These are phyloP conservation scores for human DNA, from an alignment of 2,113 vertebrate genomes.

Conservation along the genomic window GRCh38 chr19:3335501-3336000, in stretches of 20 bases:
- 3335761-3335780: background rate
- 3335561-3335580: background rate
- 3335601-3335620: background rate
- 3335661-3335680: background rate
- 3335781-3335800: background rate
- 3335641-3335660: background rate
- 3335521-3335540: background rate
- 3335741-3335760: background rate
- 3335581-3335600: background rate
- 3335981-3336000: background rate
- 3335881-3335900: background rate
- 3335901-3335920: too few relatives aligned
- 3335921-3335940: background rate
- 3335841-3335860: background rate
- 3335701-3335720: background rate
- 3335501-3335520: background rate
- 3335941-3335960: rapidly evolving
- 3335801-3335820: too few relatives aligned
- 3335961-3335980: background rate
- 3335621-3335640: conserved; percentile 25
- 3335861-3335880: background rate
- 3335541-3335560: rapidly evolving
- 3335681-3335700: background rate
- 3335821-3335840: too few relatives aligned
- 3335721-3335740: background rate